These are phyloP conservation scores for Caretta caretta DNA, from an alignment of 2,113 vertebrate species.

Conservation along the genomic window DNA sequence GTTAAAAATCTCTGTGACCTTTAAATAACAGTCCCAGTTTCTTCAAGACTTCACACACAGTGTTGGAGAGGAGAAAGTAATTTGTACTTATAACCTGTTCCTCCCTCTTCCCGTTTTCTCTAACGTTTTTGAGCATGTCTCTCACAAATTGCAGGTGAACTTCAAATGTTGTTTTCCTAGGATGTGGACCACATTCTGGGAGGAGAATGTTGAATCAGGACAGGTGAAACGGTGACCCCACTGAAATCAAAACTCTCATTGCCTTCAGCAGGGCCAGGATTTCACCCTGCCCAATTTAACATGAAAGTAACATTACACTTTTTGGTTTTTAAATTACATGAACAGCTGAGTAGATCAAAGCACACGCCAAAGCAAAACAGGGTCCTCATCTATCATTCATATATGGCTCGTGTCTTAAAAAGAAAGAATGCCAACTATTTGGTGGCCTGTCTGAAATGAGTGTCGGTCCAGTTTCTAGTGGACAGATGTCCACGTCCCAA, in stretches of 20 bases:
- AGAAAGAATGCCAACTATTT: neutral
- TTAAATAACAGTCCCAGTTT: constrained; percentile 38
- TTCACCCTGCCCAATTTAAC: neutral
- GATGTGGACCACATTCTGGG: neutral
- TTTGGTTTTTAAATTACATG: neutral
- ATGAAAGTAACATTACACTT: neutral
- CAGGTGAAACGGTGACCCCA: constrained; percentile 4
- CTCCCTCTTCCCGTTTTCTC: neutral
- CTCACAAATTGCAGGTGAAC: constrained; percentile 8
- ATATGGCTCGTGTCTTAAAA: rapidly evolving
- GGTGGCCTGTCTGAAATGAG: rapidly evolving
- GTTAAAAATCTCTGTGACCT: constrained; percentile 60
- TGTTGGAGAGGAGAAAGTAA: neutral
- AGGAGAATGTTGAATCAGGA: neutral
- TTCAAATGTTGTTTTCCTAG: neutral
- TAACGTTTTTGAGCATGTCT: neutral
- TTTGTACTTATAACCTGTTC: neutral
- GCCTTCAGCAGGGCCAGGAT: neutral
- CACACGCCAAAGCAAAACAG: neutral
- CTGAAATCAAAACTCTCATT: neutral
- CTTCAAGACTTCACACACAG: neutral
- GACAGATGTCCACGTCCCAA: neutral
- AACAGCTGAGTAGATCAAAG: neutral
- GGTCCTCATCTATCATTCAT: neutral
- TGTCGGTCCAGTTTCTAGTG: neutral